Percentiles rank a stretch among this genome's conserved stretches.
Conservation (phyloP, 1,140 invertebrate species). For the Drosophila elegans region DNA sequence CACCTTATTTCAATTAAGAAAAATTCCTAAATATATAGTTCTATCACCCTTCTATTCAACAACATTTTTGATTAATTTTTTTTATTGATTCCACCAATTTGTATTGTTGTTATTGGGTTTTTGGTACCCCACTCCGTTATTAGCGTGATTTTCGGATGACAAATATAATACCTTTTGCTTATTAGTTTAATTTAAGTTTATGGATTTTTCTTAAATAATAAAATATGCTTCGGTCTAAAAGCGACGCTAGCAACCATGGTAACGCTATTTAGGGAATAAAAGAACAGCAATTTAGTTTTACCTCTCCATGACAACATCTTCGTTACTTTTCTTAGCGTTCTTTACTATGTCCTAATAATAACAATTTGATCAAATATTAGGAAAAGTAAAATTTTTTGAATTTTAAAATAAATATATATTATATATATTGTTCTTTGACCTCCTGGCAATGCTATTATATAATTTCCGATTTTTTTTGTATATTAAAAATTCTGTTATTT, state of each 20-base stretch:
- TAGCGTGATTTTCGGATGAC: too few relatives aligned
- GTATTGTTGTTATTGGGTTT: too few relatives aligned
- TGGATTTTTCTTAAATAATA: not conserved
- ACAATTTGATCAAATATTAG: not conserved
- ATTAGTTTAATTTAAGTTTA: not conserved
- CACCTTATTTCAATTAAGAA: too few relatives aligned
- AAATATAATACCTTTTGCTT: too few relatives aligned
- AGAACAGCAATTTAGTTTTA: not conserved
- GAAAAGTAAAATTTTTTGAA: not conserved
- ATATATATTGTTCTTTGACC: not conserved
- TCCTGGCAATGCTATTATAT: not conserved
- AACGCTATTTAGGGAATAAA: not conserved
- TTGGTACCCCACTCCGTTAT: too few relatives aligned
- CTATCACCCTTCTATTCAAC: too few relatives aligned
- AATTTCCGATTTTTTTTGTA: too few relatives aligned
- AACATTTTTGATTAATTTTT: too few relatives aligned
- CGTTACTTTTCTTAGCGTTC: not conserved
- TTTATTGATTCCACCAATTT: too few relatives aligned
- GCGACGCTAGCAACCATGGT: not conserved
- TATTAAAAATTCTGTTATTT: constrained; percentile 1
- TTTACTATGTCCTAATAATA: not conserved
- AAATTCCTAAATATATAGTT: too few relatives aligned
- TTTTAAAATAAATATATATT: not conserved
- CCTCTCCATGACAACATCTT: not conserved
- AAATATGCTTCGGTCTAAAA: not conserved